These are phyloP conservation scores for Cherax destructor DNA, from an alignment of 1,140 invertebrate genomes.

Conservation along the genomic window DNA sequence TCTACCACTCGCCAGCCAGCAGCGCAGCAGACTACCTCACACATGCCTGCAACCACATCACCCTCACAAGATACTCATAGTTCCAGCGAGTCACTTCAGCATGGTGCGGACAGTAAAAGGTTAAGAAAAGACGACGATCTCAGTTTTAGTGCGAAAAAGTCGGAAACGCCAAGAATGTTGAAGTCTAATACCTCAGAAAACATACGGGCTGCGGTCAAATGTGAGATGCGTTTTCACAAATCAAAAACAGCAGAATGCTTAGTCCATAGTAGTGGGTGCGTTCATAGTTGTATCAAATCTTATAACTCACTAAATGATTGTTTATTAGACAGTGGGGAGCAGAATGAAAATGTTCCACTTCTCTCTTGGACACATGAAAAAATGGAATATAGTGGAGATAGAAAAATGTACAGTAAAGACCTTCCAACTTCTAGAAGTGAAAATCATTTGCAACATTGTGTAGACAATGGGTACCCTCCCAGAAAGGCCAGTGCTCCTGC, in stretches of 20 bases:
- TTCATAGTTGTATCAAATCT: slow-evolving; percentile 58
- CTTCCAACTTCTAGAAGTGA: slow-evolving; percentile 69
- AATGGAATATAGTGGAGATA: slow-evolving; percentile 59
- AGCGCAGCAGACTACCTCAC: slow-evolving; percentile 36
- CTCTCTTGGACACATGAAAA: slow-evolving; percentile 56
- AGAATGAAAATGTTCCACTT: slow-evolving; percentile 63
- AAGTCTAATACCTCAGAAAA: slow-evolving; percentile 71
- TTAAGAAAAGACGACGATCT: slow-evolving; percentile 65
- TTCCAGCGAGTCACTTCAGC: slow-evolving; percentile 65
- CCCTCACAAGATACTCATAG: slow-evolving; percentile 59
- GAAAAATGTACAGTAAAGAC: slow-evolving; percentile 71
- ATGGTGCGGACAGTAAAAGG: slow-evolving; percentile 68
- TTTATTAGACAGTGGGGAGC: slow-evolving; percentile 58
- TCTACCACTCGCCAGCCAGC: slow-evolving; percentile 53
- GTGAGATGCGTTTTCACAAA: slow-evolving; percentile 65
- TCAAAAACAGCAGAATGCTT: slow-evolving; percentile 71
- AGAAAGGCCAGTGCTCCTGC: slow-evolving; percentile 71
- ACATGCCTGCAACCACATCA: slow-evolving; percentile 42
- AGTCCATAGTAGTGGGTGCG: slow-evolving; percentile 56
- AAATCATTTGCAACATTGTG: slow-evolving; percentile 67
- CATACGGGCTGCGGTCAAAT: slow-evolving; percentile 66
- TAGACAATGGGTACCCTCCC: slow-evolving; percentile 64
- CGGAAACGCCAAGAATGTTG: slow-evolving; percentile 62
- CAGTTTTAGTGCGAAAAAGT: slow-evolving; percentile 62
- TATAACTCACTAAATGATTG: slow-evolving; percentile 53